Conservation (phyloP, 2,888 invertebrate species). For the Cacoxenus indagator region DNA sequence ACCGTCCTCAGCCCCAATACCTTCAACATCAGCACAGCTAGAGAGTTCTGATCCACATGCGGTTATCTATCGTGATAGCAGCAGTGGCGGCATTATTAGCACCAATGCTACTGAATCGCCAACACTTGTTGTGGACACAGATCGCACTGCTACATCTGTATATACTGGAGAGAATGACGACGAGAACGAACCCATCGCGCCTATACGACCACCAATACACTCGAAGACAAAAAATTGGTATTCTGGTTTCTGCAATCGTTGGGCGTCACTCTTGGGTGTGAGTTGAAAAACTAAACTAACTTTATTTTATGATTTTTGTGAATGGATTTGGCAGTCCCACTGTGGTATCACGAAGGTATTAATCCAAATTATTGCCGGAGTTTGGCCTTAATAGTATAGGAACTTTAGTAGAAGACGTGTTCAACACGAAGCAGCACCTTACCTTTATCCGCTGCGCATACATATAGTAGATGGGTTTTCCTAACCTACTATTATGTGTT, state of each 20-base stretch:
- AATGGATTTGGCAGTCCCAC: too few relatives aligned
- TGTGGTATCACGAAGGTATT: too few relatives aligned
- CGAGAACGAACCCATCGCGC: conserved; percentile 72
- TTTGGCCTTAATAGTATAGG: too few relatives aligned
- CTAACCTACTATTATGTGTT: too few relatives aligned
- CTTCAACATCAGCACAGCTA: conserved; percentile 38
- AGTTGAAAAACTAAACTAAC: too few relatives aligned
- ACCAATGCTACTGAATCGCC: conserved; percentile 46
- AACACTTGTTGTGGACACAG: too few relatives aligned
- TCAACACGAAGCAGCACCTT: too few relatives aligned
- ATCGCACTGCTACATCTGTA: background rate
- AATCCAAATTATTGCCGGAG: too few relatives aligned
- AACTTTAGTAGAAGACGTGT: too few relatives aligned
- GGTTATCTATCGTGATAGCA: conserved; percentile 47
- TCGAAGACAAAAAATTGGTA: conserved; percentile 96
- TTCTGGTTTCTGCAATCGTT: conserved; percentile 92
- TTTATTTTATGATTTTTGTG: too few relatives aligned
- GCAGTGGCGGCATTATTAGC: conserved; percentile 48
- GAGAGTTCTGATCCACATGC: conserved; percentile 36
- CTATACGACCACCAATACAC: conserved; percentile 80
- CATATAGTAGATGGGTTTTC: too few relatives aligned
- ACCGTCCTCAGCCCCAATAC: conserved; percentile 29
- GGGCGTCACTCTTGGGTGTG: conserved; percentile 93
- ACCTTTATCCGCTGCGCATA: too few relatives aligned
- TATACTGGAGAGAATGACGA: conserved; percentile 45